These are phyloP conservation scores for Tautogolabrus adspersus DNA, from an alignment of 2,113 vertebrate species.

Conservation along the genomic window DNA sequence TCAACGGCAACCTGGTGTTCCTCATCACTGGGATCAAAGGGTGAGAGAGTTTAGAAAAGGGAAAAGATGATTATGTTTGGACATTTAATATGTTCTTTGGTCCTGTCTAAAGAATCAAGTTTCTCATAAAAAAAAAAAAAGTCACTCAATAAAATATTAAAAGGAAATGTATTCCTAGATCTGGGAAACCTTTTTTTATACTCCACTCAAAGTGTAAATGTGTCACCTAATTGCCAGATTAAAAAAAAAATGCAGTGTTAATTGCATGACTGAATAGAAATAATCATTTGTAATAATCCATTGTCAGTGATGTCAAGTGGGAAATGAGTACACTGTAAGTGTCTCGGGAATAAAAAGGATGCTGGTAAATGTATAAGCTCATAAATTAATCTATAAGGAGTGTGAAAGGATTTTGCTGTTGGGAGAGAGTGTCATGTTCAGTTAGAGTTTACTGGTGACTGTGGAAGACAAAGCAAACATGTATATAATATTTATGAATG, in stretches of 20 bases:
- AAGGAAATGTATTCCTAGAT: too few species aligned
- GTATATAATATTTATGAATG: neutral
- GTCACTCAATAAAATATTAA: too few species aligned
- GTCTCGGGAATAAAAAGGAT: neutral
- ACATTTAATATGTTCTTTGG: too few species aligned
- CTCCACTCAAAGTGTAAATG: neutral
- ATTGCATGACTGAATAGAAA: constrained; percentile 29
- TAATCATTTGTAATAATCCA: neutral
- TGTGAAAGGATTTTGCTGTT: neutral
- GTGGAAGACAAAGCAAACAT: neutral
- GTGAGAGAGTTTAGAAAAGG: constrained; percentile 80
- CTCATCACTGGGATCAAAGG: constrained; percentile 98
- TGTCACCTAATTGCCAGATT: neutral
- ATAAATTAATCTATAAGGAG: neutral
- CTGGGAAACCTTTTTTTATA: too few species aligned
- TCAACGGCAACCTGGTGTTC: constrained; percentile 98
- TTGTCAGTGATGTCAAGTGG: neutral
- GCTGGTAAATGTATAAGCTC: neutral
- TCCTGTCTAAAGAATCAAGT: too few species aligned
- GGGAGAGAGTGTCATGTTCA: neutral
- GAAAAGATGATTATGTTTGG: neutral
- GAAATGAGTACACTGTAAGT: neutral
- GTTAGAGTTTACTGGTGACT: neutral
- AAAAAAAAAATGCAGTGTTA: neutral
- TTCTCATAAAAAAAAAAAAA: too few species aligned